Evolutionary conservation across 2,113 vertebrate species (phyloP).

Genomic region (Microcebus ravelobensis): DNA sequence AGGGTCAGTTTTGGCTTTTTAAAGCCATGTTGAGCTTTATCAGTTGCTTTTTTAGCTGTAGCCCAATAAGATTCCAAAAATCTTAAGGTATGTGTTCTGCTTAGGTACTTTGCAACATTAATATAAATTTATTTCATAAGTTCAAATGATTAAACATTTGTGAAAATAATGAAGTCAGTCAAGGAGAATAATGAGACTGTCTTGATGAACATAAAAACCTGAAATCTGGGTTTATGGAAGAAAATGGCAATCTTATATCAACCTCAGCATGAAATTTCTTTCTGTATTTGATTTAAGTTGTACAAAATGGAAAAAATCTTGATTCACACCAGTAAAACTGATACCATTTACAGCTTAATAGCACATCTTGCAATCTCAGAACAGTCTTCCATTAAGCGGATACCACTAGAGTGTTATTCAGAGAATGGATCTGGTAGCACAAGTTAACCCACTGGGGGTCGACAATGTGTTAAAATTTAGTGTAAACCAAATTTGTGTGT

Average conservation of each 20-base stretch:
- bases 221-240: conserved; percentile 39
- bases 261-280: conserved; percentile 5
- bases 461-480: conserved; percentile 59
- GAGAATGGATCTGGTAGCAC: conserved; percentile 10
- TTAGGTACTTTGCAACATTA: neutral
- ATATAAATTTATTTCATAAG: conserved; percentile 44
- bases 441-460: conserved; percentile 54
- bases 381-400: neutral
- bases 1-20: neutral
- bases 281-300: conserved; percentile 42
- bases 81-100: neutral
- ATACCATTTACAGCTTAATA: conserved; percentile 31
- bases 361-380: neutral
- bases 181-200: conserved; percentile 39
- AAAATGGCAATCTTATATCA: conserved; percentile 25
- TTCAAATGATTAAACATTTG: conserved; percentile 29
- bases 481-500: conserved; percentile 61
- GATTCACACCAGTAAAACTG: conserved; percentile 23
- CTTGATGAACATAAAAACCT: conserved; percentile 42
- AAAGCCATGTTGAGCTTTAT: neutral
- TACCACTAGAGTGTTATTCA: neutral
- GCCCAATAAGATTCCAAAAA: neutral
- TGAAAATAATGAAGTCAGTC: conserved; percentile 27
- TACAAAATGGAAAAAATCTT: conserved; percentile 22
- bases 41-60: neutral